Conservation (phyloP, 2,797 vertebrate genomes). For the Garrulus glandarius region DNA sequence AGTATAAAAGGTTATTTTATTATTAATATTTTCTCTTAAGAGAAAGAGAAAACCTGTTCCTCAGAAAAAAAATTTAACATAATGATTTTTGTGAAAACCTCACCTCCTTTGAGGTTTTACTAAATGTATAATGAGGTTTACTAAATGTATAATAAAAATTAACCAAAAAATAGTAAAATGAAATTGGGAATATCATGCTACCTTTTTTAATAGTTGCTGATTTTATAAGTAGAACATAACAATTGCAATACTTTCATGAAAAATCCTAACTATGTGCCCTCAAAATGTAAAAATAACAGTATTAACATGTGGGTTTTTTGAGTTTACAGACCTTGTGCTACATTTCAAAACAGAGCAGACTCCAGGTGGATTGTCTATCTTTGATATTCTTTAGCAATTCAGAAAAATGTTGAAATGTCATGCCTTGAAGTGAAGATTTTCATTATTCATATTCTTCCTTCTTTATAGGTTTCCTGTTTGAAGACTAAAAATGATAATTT, state of each 20-base stretch:
- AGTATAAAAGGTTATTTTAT: not conserved
- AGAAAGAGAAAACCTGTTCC: not conserved
- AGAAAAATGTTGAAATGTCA: not conserved
- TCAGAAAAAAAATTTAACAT: not conserved
- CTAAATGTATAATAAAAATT: not conserved
- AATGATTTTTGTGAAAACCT: not conserved
- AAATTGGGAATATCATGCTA: not conserved
- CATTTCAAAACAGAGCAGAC: not conserved
- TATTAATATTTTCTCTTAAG: not conserved
- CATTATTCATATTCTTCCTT: not conserved
- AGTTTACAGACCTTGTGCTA: not conserved
- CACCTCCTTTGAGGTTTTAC: not conserved
- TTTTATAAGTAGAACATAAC: not conserved
- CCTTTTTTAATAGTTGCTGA: not conserved
- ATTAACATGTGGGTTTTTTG: not conserved
- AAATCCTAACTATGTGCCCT: fast-evolving
- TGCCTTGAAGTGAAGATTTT: not conserved
- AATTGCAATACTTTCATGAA: not conserved
- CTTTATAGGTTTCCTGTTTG: not conserved
- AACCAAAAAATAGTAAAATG: not conserved
- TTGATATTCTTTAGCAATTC: not conserved
- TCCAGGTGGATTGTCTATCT: not conserved
- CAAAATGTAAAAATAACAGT: not conserved
- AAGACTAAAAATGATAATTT: not conserved
- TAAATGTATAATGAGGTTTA: not conserved